These are phyloP conservation scores for Xyrichtys novacula DNA, from an alignment of 2,797 vertebrate genomes.

Conservation along the genomic window DNA sequence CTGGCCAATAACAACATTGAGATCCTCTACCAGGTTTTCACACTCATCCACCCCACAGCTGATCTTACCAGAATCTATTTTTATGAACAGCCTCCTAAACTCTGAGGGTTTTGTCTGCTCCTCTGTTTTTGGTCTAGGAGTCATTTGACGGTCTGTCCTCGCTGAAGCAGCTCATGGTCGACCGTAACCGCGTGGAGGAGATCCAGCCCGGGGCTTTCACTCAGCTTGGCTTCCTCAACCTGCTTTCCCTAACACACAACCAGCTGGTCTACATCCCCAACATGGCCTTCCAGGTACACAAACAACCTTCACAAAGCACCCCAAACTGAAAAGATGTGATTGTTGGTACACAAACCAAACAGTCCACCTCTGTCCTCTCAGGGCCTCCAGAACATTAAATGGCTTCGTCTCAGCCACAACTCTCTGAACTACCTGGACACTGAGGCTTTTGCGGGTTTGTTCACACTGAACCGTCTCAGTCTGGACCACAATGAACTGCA, in stretches of 20 bases:
- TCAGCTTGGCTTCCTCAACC: slow-evolving; percentile 89
- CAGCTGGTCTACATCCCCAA: slow-evolving; percentile 93
- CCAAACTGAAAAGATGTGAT: background rate
- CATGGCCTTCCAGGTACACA: slow-evolving; percentile 90
- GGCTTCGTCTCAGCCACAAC: slow-evolving; percentile 93
- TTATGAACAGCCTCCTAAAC: too few relatives aligned
- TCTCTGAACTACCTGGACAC: slow-evolving; percentile 90
- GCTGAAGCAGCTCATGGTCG: slow-evolving; percentile 89
- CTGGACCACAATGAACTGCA: slow-evolving; percentile 95
- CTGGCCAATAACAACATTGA: slow-evolving; percentile 91
- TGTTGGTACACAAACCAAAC: background rate
- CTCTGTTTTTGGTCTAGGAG: slow-evolving; percentile 77
- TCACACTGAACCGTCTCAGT: slow-evolving; percentile 89
- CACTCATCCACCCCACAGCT: background rate
- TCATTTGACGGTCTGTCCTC: slow-evolving; percentile 92
- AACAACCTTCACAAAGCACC: background rate
- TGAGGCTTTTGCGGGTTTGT: slow-evolving; percentile 90
- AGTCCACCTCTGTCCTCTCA: slow-evolving; percentile 8
- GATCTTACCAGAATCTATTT: too few relatives aligned
- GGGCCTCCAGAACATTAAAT: slow-evolving; percentile 90
- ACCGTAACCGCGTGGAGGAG: slow-evolving; percentile 91
- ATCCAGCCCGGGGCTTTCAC: slow-evolving; percentile 92
- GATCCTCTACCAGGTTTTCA: slow-evolving; percentile 87
- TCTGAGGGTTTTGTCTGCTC: background rate
- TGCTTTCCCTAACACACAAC: slow-evolving; percentile 91